A percentile compares a stretch with the other conserved stretches of the same genome.
Conservation (phyloP, 2,113 vertebrate genomes). For the Callithrix jacchus region DNA sequence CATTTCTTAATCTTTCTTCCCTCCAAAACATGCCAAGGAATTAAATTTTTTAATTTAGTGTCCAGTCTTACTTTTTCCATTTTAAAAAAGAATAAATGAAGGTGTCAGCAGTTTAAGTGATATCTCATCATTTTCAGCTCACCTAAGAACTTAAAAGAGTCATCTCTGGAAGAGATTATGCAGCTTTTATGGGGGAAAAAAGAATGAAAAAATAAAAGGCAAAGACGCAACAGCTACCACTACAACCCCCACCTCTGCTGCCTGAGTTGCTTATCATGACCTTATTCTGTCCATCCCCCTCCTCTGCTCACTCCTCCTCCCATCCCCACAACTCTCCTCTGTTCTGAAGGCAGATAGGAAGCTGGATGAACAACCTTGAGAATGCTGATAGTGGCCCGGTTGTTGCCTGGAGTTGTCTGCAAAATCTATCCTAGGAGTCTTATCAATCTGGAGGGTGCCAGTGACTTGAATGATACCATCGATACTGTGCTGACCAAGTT, state of each 20-base stretch:
- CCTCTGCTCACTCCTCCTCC: neutral
- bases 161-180: neutral
- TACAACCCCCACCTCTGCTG: fast-evolving
- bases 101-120: neutral
- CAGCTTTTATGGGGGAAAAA: neutral
- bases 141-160: neutral
- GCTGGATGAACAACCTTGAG: neutral
- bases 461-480: neutral
- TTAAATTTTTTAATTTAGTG: neutral
- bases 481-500: neutral
- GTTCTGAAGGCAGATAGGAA: neutral
- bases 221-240: neutral
- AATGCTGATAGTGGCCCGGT: neutral
- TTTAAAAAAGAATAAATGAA: constrained; percentile 13
- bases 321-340: fast-evolving
- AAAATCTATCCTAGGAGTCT: neutral
- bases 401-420: no score
- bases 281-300: fast-evolving
- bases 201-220: neutral
- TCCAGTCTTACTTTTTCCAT: neutral
- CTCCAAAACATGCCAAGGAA: neutral
- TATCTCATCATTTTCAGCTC: constrained; percentile 8
- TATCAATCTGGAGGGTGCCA: no score
- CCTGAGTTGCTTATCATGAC: fast-evolving
- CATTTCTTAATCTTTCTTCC: neutral